Conservation (phyloP, 2,113 vertebrate genomes). For the Pardalotus punctatus region DNA sequence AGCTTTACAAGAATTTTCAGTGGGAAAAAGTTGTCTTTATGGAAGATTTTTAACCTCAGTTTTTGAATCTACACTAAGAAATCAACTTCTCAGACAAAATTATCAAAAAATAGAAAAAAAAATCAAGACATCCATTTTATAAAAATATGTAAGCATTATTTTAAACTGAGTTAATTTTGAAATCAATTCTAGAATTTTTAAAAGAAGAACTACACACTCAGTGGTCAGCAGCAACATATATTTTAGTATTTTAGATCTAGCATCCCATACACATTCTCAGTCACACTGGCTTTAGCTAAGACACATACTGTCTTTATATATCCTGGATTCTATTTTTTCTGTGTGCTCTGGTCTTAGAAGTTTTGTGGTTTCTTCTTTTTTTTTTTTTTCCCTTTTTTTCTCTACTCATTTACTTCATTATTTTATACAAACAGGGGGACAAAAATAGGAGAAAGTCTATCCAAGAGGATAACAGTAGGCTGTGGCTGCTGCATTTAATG, state of each 20-base stretch:
- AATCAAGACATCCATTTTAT: neutral
- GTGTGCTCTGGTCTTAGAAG: neutral
- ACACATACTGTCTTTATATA: neutral
- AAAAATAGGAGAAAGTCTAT: neutral
- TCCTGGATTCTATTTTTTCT: neutral
- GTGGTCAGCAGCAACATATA: neutral
- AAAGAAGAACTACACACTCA: neutral
- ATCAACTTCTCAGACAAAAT: neutral
- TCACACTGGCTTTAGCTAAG: neutral
- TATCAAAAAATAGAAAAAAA: neutral
- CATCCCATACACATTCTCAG: neutral
- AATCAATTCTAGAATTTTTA: neutral
- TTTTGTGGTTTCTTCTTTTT: neutral
- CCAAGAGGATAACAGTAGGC: neutral
- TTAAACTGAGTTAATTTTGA: neutral
- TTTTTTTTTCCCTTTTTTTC: fast-evolving
- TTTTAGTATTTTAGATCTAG: neutral
- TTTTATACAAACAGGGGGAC: fast-evolving
- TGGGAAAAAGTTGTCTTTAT: fast-evolving
- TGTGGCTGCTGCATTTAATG: neutral
- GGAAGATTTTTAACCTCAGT: neutral
- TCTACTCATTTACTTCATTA: neutral
- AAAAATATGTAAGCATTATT: neutral
- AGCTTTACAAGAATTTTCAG: neutral
- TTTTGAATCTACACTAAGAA: neutral